These are phyloP conservation scores for Drosophila borealis DNA, from an alignment of 2,888 invertebrate species.

Conservation along the genomic window DNA sequence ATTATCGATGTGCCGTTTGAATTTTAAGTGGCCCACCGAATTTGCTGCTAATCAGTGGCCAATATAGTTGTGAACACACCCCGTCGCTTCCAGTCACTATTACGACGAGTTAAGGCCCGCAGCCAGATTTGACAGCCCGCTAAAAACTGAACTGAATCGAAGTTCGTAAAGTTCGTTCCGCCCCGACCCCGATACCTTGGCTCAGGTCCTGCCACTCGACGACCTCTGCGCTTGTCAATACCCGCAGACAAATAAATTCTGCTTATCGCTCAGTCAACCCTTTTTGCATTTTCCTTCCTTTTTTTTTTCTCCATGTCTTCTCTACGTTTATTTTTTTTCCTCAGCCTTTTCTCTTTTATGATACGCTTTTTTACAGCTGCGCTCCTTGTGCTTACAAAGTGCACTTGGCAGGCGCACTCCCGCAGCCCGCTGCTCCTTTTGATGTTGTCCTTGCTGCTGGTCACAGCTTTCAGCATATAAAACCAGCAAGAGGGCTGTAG, in stretches of 20 bases:
- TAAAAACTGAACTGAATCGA: conserved; percentile 15
- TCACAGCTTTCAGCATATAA: conserved; percentile 58
- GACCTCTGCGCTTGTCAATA: conserved; percentile 69
- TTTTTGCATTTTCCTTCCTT: conserved; percentile 40
- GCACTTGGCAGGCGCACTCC: conserved; percentile 62
- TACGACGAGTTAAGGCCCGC: conserved; percentile 27
- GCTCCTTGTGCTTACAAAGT: conserved; percentile 63
- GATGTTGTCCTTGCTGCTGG: conserved; percentile 56
- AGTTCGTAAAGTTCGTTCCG: background rate
- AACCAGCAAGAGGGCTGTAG: too few species aligned
- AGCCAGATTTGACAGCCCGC: conserved; percentile 24
- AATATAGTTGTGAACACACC: conserved; percentile 21
- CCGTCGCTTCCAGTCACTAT: background rate
- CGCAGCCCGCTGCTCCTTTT: conserved; percentile 36
- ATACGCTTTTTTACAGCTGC: conserved; percentile 51
- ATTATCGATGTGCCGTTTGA: conserved; percentile 69
- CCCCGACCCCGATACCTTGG: background rate
- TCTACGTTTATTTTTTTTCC: conserved; percentile 11
- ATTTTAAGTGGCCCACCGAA: conserved; percentile 48
- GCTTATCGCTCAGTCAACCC: conserved; percentile 73
- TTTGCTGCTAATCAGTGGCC: conserved; percentile 65
- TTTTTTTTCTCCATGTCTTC: conserved; percentile 7
- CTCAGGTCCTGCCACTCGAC: conserved; percentile 1
- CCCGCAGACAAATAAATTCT: conserved; percentile 78
- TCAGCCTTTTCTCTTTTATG: conserved; percentile 55